Evolutionary conservation across 2,888 invertebrate species (phyloP).

Genomic region (Margaritifera margaritifera): DNA sequence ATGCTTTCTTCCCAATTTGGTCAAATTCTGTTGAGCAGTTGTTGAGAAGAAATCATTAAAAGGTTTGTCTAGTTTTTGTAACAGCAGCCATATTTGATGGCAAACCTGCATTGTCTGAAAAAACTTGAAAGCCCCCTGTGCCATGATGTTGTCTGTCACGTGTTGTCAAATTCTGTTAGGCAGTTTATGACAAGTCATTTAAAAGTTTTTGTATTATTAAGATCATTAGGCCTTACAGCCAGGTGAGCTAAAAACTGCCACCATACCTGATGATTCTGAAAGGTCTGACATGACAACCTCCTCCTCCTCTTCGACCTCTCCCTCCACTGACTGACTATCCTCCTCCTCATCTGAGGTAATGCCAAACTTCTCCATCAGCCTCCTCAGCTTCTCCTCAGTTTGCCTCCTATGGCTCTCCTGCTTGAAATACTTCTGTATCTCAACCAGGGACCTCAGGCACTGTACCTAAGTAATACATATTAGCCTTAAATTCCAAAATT

Average conservation of each 20-base stretch:
- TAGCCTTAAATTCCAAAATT: not conserved
- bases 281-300: conserved; percentile 55
- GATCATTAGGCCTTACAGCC: no score
- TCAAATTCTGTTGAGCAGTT: no score
- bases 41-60: no score
- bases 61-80: no score
- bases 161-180: no score
- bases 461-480: conserved; percentile 37
- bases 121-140: no score
- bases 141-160: no score
- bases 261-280: conserved; percentile 45
- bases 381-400: conserved; percentile 76
- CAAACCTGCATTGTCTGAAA: no score
- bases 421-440: conserved; percentile 59
- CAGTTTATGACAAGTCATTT: no score
- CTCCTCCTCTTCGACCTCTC: conserved; percentile 46
- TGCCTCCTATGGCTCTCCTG: conserved; percentile 63
- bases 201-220: no score
- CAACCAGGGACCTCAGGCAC: conserved; percentile 73
- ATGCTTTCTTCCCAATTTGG: no score
- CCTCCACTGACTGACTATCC: conserved; percentile 35
- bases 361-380: conserved; percentile 75
- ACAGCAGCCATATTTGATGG: no score
- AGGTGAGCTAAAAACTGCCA: not conserved
- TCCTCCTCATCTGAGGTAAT: conserved; percentile 41